Percentiles rank a stretch among this genome's conserved stretches.
These are phyloP conservation scores for Sebastes baramenuke DNA, from an alignment of 2,797 vertebrate species.

Conservation along the genomic window DNA sequence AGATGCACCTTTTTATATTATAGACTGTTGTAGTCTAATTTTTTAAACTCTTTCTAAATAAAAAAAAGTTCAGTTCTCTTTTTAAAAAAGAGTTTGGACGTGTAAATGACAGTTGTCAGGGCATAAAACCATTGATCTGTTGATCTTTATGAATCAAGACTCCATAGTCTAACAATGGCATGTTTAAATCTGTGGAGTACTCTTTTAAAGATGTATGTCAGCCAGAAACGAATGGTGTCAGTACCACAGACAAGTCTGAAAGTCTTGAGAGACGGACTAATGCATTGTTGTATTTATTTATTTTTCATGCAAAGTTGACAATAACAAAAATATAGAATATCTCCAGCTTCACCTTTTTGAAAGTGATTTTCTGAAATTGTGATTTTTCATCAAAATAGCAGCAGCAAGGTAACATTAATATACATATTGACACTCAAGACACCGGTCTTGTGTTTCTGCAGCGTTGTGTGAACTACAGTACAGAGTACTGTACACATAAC, in stretches of 20 bases:
- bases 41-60: no score
- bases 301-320: not conserved
- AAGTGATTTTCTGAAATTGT: not conserved
- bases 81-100: no score
- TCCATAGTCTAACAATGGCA: no score
- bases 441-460: slow-evolving; percentile 16
- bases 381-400: not conserved
- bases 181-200: not conserved
- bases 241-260: not conserved
- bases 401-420: not conserved
- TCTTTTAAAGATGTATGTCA: not conserved
- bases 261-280: not conserved
- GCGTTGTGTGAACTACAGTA: slow-evolving; percentile 21
- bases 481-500: slow-evolving; percentile 4
- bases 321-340: not conserved
- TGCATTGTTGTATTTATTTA: not conserved
- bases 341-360: not conserved
- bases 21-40: no score
- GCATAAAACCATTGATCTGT: no score
- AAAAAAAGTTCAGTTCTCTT: no score
- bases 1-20: no score
- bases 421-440: not conserved
- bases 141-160: no score
- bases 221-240: not conserved
- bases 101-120: no score